Conservation (phyloP, 2,113 vertebrate genomes). For the Onychorhynchus coronatus region DNA sequence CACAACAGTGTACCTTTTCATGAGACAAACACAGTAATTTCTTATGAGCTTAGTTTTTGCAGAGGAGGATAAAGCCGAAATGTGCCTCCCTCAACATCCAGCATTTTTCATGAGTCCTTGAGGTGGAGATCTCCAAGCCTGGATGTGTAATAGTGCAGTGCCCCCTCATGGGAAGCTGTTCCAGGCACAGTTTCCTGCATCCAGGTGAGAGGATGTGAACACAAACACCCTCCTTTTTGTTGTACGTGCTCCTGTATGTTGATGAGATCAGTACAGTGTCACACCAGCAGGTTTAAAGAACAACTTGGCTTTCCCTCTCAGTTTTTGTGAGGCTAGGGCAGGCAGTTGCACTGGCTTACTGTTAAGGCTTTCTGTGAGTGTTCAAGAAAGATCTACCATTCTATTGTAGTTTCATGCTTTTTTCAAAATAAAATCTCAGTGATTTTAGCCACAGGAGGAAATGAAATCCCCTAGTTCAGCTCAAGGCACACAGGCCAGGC, state of each 20-base stretch:
- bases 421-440: neutral
- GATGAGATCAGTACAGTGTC: accelerated
- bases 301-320: neutral
- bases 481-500: neutral
- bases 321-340: neutral
- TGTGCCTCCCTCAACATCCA: neutral
- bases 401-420: neutral
- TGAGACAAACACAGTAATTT: neutral
- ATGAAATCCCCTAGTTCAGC: accelerated
- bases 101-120: neutral
- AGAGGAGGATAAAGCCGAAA: neutral
- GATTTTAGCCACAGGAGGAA: neutral
- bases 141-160: neutral
- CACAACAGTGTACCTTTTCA: neutral
- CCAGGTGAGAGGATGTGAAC: neutral
- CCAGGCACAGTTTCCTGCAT: neutral
- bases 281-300: neutral
- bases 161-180: conserved; percentile 16
- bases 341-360: neutral
- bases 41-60: neutral
- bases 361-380: neutral
- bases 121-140: neutral
- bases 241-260: accelerated
- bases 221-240: neutral
- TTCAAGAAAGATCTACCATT: neutral